Percentiles rank a stretch among this genome's conserved stretches.
These are phyloP conservation scores for Fukomys damarensis DNA, from an alignment of 2,113 vertebrate genomes.

Conservation along the genomic window DNA sequence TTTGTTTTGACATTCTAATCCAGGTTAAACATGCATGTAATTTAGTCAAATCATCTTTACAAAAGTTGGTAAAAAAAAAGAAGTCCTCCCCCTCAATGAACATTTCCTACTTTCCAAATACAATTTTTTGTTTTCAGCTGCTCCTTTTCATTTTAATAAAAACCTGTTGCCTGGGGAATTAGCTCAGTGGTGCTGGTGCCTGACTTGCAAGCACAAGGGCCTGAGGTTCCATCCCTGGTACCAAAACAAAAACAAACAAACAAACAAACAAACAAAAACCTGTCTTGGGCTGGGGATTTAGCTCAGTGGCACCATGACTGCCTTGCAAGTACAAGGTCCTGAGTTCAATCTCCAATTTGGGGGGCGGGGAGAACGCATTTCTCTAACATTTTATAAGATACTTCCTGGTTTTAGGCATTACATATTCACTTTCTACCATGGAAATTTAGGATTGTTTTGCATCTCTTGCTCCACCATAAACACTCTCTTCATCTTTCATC, in stretches of 20 bases:
- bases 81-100: background rate
- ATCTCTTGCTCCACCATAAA: background rate
- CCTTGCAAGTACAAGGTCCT: too few relatives aligned
- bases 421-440: background rate
- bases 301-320: too few relatives aligned
- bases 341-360: too few relatives aligned
- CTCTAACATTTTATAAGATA: background rate
- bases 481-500: background rate
- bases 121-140: background rate
- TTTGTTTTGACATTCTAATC: constrained; percentile 1
- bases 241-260: too few relatives aligned
- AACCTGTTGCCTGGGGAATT: too few relatives aligned
- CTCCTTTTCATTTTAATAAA: constrained; percentile 10
- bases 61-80: constrained; percentile 14
- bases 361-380: background rate
- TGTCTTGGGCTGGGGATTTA: too few relatives aligned
- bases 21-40: background rate
- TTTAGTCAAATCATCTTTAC: constrained; percentile 4
- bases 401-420: background rate
- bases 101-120: background rate
- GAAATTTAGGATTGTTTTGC: background rate
- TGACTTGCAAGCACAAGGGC: too few relatives aligned
- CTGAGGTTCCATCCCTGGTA: too few relatives aligned
- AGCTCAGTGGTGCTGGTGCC: too few relatives aligned
- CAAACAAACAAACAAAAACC: too few relatives aligned